phyloP scores from a whole-genome alignment of 1,140 invertebrate genomes.

The Drosophila gunungcola region DNA sequence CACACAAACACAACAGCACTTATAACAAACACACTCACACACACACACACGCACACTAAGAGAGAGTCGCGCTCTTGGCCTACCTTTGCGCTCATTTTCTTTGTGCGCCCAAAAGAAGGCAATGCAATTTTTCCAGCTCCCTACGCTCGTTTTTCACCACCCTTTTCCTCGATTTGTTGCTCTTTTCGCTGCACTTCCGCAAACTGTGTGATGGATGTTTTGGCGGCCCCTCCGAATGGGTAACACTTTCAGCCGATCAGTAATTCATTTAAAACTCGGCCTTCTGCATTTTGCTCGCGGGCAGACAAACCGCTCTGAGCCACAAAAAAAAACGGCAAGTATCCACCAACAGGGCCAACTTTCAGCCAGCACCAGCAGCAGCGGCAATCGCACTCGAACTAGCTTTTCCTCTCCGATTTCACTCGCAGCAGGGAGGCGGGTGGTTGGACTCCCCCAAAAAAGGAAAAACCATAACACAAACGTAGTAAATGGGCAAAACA shows the following conservation, averaged over 20 bases:
- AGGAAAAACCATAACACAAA: constrained; percentile 58
- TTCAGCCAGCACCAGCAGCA: constrained; percentile 32
- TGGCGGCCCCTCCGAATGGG: not conserved
- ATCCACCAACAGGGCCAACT: constrained; percentile 18
- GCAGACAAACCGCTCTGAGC: constrained; percentile 4
- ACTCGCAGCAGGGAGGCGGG: not conserved
- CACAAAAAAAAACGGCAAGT: constrained; percentile 5
- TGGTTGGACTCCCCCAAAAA: constrained; percentile 30
- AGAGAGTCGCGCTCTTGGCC: constrained; percentile 54
- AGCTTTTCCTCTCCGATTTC: constrained; percentile 32
- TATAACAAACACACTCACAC: constrained; percentile 1
- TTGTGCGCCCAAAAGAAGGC: constrained; percentile 76
- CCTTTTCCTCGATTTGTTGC: not conserved
- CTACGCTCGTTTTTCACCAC: constrained; percentile 22
- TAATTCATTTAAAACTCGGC: constrained; percentile 7
- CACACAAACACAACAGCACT: not conserved
- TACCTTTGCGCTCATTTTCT: constrained; percentile 82
- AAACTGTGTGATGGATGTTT: not conserved
- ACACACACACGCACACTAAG: constrained; percentile 14
- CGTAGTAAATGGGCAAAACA: constrained; percentile 45
- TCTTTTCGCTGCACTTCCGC: constrained; percentile 7
- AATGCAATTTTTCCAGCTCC: constrained; percentile 49
- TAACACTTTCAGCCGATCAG: not conserved
- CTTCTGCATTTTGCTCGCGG: constrained; percentile 11
- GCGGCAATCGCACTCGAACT: constrained; percentile 43